Base-by-base conservation (phyloP, 2,888 invertebrate genomes). In the Plemyria rubiginata region DNA sequence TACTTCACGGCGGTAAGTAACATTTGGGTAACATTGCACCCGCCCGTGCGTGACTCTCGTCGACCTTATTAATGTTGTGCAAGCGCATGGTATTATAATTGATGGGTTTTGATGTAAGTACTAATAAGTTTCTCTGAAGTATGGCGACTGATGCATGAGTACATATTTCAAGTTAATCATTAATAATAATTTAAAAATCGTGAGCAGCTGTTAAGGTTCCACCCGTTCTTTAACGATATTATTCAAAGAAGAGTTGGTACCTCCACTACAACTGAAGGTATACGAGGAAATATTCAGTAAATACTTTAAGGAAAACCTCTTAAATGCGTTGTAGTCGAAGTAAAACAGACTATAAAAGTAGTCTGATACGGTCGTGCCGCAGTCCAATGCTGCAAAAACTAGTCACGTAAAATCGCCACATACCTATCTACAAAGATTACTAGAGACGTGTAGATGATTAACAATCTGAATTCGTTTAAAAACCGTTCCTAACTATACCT, bases 41-140 rank as follows among this genome's bases (percentile, higher is more conserved):
- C 78, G 68, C 71, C 81, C 75, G 81, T 75, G 85, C 86, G 82
- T 83, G 79, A 82, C 82, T 71, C 65, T 66, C 53, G 52, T 62
- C 79, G 83, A 80, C 85, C 86, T 83, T 84, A 84, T 81, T 85
- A 80, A 70, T 70, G 75, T 80, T 79, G 81, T 81, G 77, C 70
- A 62, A 54, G 65, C 59, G 65, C 70, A 68, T 67, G 60, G 60
- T 72, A 68, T 70, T 71, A 72, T 68, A 67, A 67, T 68, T 61
- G 38, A 66, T 63, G 46, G 52, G 50, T 57, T 60, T 65, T 29
- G 46, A 22, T 7, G 45, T 29, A 52, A 28, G n/a, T n/a, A n/a
- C n/a, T n/a, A n/a, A n/a, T n/a, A 54, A 9, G 45, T 32, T 29
- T 54, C 15, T 36, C 36, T 36, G 36, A 38, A 11, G 32, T 32